Base-by-base conservation (phyloP, 2,113 vertebrate species). In the Psammodynastes pulverulentus region DNA sequence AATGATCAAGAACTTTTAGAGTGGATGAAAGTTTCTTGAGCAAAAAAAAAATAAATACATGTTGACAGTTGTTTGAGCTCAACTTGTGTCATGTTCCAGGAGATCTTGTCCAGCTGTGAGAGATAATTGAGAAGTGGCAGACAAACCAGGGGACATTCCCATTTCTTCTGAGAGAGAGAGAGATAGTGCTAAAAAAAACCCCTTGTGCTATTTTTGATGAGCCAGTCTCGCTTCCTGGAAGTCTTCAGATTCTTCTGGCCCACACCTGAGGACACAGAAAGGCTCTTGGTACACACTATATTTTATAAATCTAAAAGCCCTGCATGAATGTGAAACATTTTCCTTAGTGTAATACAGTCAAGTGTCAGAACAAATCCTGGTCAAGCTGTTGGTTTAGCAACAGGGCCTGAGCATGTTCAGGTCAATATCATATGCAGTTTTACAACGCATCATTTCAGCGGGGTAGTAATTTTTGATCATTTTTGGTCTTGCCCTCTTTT, bases 401-500 rank as follows among this genome's bases (percentile, higher is more conserved):
- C 51, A 53, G 39, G 34, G 3, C 5, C 48, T 72, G n/a, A 34
- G 67, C 43, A 26, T 48, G 21, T 3, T 23, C 26, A 43, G 51
- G 49, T 45, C 23, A 3, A n/a, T 34, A 54, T 56, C 6, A 45
- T 84, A 84, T 88, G 51, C 67, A 84, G 19, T 24, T 89, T 84
- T 46, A 72, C 53, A 84, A 54, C 67, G 26, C 91, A 46, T 88
- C 79, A 52, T 48, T 89, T 67, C 54, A 54, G 67, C 52, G 48
- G 9, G 26, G 67, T 48, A 89, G 91, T 84, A 84, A 89, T 1
- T 93, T 79, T 91, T 91, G 88, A 86, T 84, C 84, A 90, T 91
- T 86, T 84, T 89, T 91, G 43, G 87, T 85, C 58, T 90, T 54
- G 62, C 62, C 45, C 91, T 89, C 39, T 72, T 79, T 46, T 89